A percentile compares a stretch with the other conserved stretches of the same genome.
Conservation (phyloP, 2,113 vertebrate genomes). For the Rattus norvegicus region GRCr8 NC_086031.1:79869001-79869500, state of each 20-base stretch:
- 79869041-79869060: background rate
- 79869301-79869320: background rate
- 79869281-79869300: background rate
- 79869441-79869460: background rate
- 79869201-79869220: background rate
- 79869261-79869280: background rate
- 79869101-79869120: background rate
- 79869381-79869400: too few relatives aligned
- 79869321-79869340: background rate
- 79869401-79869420: background rate
- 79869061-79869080: background rate
- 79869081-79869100: background rate
- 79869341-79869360: background rate
- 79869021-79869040: background rate
- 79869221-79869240: background rate
- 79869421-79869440: background rate
- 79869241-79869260: background rate
- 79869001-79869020: background rate
- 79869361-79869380: background rate
- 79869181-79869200: background rate
- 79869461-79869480: background rate
- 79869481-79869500: background rate
- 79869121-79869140: background rate
- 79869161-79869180: background rate
- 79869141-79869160: background rate